A percentile compares a stretch with the other conserved stretches of the same genome.
These are phyloP conservation scores for Vulpes ferrilata DNA, from an alignment of 2,113 vertebrate genomes.

Conservation along the genomic window DNA sequence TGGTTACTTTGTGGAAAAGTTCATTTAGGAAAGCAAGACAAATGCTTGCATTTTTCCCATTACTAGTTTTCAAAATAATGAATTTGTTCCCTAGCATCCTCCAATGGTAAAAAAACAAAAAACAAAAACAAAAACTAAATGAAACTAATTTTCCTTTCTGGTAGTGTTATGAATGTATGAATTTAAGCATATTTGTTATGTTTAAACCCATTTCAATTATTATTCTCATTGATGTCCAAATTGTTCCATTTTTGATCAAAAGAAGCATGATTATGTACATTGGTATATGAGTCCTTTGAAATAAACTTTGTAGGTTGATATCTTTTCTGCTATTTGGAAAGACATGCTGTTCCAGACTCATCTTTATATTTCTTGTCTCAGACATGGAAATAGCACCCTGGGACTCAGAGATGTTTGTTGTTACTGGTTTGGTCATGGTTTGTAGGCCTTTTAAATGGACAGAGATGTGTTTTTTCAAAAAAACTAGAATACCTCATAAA, in stretches of 20 bases:
- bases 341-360: background rate
- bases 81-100: background rate
- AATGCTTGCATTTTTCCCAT: background rate
- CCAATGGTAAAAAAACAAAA: background rate
- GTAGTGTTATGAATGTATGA: background rate
- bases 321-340: background rate
- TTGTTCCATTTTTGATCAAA: background rate
- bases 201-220: background rate
- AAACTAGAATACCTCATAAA: background rate
- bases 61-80: conserved; percentile 20
- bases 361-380: background rate
- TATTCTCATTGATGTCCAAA: background rate
- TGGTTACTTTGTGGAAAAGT: background rate
- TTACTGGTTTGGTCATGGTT: background rate
- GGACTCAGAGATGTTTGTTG: background rate
- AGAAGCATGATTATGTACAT: background rate
- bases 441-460: background rate
- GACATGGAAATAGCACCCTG: background rate
- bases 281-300: background rate
- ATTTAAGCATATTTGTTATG: background rate
- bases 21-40: background rate
- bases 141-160: background rate
- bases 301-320: background rate
- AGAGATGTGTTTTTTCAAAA: background rate
- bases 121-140: background rate